Conservation (phyloP, 2,113 vertebrate species). For the Chaenogobius annularis region DNA sequence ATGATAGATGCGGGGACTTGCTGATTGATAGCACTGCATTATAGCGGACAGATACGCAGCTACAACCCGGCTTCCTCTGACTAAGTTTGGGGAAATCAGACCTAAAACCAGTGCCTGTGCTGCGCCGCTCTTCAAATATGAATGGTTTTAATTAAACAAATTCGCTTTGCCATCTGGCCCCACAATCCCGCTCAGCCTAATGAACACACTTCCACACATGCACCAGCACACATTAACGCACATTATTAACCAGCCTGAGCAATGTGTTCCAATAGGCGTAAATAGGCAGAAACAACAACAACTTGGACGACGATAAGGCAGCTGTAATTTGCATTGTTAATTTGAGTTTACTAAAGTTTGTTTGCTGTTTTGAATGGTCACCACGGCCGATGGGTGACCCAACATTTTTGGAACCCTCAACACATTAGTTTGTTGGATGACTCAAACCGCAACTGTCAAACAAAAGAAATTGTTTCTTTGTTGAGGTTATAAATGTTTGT, state of each 20-base stretch:
- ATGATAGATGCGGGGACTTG: conserved; percentile 15
- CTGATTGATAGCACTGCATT: conserved; percentile 47
- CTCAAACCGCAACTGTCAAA: too few relatives aligned
- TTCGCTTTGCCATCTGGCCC: conserved; percentile 79
- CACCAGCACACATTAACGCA: conserved; percentile 14
- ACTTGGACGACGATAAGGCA: neutral
- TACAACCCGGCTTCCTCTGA: conserved; percentile 21
- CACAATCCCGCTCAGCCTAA: conserved; percentile 71
- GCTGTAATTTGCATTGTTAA: neutral
- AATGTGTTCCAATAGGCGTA: conserved; percentile 38
- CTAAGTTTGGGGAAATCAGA: conserved; percentile 63
- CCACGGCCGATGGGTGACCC: neutral
- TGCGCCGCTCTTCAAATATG: conserved; percentile 77
- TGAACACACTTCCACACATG: conserved; percentile 60
- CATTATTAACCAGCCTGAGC: conserved; percentile 60
- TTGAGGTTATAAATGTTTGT: too few relatives aligned
- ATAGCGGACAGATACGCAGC: conserved; percentile 20
- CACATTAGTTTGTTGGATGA: too few relatives aligned
- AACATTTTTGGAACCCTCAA: too few relatives aligned
- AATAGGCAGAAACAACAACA: conserved; percentile 45
- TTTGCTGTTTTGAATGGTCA: neutral
- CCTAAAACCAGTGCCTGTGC: conserved; percentile 53
- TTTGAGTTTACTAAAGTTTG: neutral
- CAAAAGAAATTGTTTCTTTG: too few relatives aligned
- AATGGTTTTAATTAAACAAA: conserved; percentile 82